phyloP scores from a whole-genome alignment of 2,113 vertebrate genomes.

The Tautogolabrus adspersus region DNA sequence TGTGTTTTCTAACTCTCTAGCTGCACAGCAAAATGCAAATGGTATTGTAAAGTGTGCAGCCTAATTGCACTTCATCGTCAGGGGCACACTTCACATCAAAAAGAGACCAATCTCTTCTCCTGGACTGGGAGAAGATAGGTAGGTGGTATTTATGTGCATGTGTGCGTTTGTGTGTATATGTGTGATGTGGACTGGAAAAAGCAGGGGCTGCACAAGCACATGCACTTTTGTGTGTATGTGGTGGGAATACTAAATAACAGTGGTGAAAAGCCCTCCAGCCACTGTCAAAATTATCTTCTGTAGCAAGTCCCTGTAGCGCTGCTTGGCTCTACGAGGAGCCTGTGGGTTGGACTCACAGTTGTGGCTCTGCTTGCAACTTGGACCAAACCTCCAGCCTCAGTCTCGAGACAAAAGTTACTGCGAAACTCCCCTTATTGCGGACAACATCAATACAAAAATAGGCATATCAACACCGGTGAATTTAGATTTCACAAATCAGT shows the following conservation, averaged over 20 bases:
- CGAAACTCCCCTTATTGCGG: constrained; percentile 17
- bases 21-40: constrained; percentile 46
- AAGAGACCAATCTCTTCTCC: constrained; percentile 35
- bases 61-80: constrained; percentile 61
- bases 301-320: constrained; percentile 62
- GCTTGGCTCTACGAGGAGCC: constrained; percentile 59
- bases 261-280: constrained; percentile 70
- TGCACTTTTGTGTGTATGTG: constrained; percentile 43
- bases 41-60: constrained; percentile 18
- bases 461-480: constrained; percentile 56
- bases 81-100: constrained; percentile 41
- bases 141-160: constrained; percentile 13
- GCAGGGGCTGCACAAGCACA: constrained; percentile 13
- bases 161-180: neutral
- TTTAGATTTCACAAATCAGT: constrained; percentile 63
- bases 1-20: constrained; percentile 24
- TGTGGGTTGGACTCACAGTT: constrained; percentile 61
- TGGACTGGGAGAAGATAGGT: constrained; percentile 42
- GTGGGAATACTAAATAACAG: constrained; percentile 67
- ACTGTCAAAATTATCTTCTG: constrained; percentile 78
- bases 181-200: constrained; percentile 4
- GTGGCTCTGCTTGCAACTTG: constrained; percentile 60
- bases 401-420: constrained; percentile 23
- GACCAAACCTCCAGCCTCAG: constrained; percentile 35
- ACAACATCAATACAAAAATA: constrained; percentile 40